A percentile compares a stretch with the other conserved stretches of the same genome.
Conservation (phyloP, 2,113 vertebrate genomes). For the Pachycephala philippinensis region DNA sequence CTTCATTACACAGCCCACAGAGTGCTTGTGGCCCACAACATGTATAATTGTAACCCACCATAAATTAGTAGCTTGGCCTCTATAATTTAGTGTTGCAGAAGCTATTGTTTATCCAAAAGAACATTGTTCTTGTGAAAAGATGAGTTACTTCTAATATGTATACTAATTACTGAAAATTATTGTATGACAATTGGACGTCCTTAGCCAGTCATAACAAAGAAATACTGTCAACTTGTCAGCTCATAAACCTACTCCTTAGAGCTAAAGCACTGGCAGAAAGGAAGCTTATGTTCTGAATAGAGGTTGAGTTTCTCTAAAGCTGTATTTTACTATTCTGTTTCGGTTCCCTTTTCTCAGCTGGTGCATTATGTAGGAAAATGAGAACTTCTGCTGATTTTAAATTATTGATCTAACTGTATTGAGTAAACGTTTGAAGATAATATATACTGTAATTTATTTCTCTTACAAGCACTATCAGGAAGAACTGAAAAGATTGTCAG, state of each 20-base stretch:
- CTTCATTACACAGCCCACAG: constrained; percentile 67
- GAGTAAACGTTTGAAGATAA: background rate
- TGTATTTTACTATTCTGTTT: background rate
- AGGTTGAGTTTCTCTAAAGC: background rate
- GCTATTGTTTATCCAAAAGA: constrained; percentile 66
- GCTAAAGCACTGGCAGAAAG: background rate
- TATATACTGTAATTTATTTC: background rate
- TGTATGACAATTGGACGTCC: constrained; percentile 54
- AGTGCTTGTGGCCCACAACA: constrained; percentile 62
- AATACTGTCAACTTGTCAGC: constrained; percentile 58
- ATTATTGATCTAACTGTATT: background rate
- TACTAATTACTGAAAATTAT: constrained; percentile 65
- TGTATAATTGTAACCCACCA: constrained; percentile 60
- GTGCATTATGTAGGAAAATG: background rate
- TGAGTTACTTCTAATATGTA: constrained; percentile 51
- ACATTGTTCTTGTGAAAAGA: constrained; percentile 60
- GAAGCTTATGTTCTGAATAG: constrained; percentile 13
- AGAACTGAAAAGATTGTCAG: background rate
- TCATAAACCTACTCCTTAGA: constrained; percentile 15
- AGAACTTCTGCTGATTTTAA: background rate
- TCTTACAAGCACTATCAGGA: background rate
- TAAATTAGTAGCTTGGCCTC: constrained; percentile 61
- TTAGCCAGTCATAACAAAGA: constrained; percentile 50
- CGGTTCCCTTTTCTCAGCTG: background rate
- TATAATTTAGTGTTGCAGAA: constrained; percentile 53